A percentile compares a stretch with the other conserved stretches of the same genome.
These are phyloP conservation scores for Gallirallus australis DNA, from an alignment of 2,797 vertebrate species.

Conservation along the genomic window DNA sequence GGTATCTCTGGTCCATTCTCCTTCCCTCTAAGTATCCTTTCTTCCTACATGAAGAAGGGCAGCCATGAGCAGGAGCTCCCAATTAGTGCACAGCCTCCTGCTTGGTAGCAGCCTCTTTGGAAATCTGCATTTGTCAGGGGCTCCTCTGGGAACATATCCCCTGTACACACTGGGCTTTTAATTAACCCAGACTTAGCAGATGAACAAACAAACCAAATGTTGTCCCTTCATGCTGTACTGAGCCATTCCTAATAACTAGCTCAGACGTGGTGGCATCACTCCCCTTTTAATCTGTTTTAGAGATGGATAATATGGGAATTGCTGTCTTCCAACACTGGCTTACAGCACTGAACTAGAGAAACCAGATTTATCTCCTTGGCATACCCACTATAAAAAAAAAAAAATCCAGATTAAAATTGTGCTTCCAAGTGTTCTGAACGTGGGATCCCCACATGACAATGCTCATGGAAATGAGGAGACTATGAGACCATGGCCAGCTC, in stretches of 20 bases:
- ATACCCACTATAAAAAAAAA: not conserved
- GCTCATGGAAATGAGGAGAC: not conserved
- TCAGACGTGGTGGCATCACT: not conserved
- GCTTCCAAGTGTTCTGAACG: not conserved
- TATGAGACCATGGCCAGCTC: not conserved
- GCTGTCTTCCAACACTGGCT: not conserved
- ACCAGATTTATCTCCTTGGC: not conserved
- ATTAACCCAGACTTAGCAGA: conserved; percentile 35
- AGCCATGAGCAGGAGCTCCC: not conserved
- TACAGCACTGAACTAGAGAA: not conserved
- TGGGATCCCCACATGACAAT: not conserved
- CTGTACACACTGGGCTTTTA: not conserved
- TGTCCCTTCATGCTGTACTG: not conserved
- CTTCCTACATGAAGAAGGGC: not conserved
- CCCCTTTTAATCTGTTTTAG: not conserved
- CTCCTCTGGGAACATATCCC: not conserved
- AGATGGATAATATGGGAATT: not conserved
- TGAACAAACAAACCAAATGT: not conserved
- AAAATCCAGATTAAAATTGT: too few relatives aligned
- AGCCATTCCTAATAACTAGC: not conserved
- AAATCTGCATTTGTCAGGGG: not conserved
- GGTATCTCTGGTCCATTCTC: not conserved
- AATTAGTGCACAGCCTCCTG: not conserved
- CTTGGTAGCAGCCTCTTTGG: not conserved
- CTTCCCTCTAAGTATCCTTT: not conserved